Percentiles rank a stretch among this genome's conserved stretches.
These are phyloP conservation scores for Dallia pectoralis DNA, from an alignment of 2,797 vertebrate genomes.

Conservation along the genomic window DNA sequence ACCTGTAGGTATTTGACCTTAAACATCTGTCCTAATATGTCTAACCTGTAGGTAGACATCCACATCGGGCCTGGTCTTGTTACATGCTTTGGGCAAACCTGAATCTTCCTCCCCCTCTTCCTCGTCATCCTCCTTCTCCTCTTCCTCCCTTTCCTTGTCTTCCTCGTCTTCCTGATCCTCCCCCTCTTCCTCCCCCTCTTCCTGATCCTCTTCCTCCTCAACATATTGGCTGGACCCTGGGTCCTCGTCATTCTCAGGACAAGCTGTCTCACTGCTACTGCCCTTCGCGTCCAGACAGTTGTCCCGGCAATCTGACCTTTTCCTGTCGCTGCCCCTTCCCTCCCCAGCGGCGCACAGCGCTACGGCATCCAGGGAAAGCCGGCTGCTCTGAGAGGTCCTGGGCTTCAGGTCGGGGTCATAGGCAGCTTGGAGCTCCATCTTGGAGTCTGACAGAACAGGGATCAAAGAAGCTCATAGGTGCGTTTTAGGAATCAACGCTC, in stretches of 20 bases:
- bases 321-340: neutral
- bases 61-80: neutral
- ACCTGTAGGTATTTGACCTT: neutral
- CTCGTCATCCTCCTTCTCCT: conserved; percentile 4
- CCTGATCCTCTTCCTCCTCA: conserved; percentile 10
- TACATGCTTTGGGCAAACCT: neutral
- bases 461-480: neutral
- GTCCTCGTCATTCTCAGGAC: neutral
- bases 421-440: neutral
- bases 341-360: neutral
- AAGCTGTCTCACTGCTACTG: neutral
- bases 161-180: neutral
- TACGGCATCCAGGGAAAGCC: neutral
- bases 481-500: neutral
- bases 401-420: neutral
- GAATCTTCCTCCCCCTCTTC: conserved; percentile 12
- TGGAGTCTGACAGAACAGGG: neutral
- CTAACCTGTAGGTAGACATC: conserved; percentile 16
- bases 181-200: conserved; percentile 13
- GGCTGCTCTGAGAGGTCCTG: neutral
- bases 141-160: neutral
- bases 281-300: conserved; percentile 4
- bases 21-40: neutral
- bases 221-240: neutral
- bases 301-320: neutral